Conservation (phyloP, 2,797 vertebrate species). For the Ctenosaura bakeri region DNA sequence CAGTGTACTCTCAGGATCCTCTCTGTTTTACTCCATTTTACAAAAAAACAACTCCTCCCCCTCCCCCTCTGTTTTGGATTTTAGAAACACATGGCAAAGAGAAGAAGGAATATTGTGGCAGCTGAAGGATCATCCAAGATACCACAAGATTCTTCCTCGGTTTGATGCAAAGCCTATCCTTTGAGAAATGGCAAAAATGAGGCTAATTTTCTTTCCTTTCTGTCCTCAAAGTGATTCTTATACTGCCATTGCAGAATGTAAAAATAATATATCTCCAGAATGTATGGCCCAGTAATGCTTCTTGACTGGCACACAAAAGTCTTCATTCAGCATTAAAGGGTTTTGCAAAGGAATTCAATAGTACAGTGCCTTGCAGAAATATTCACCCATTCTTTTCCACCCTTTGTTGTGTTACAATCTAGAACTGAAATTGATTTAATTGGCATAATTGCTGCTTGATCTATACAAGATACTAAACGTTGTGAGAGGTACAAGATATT, state of each 20-base stretch:
- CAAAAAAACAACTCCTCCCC: background rate
- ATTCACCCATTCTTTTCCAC: no score
- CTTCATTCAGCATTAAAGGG: no score
- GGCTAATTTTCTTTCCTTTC: background rate
- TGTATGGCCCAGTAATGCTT: background rate
- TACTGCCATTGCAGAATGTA: background rate
- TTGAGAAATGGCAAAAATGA: background rate
- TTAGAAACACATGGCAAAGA: background rate
- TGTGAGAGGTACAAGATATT: no score
- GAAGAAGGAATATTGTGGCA: background rate
- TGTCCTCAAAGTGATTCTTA: background rate
- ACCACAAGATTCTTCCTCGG: background rate
- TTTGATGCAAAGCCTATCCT: background rate
- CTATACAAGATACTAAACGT: no score
- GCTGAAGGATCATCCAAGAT: background rate
- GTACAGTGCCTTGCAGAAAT: no score
- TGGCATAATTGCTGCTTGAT: no score
- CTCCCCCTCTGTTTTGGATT: background rate
- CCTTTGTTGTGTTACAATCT: no score
- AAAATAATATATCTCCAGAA: background rate
- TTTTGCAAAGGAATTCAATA: no score
- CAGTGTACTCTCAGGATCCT: constrained; percentile 39
- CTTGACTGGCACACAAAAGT: background rate
- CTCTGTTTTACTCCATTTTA: background rate
- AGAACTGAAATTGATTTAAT: no score